Base-by-base conservation (phyloP, 1,140 invertebrate species). In the Delia radicum region DNA sequence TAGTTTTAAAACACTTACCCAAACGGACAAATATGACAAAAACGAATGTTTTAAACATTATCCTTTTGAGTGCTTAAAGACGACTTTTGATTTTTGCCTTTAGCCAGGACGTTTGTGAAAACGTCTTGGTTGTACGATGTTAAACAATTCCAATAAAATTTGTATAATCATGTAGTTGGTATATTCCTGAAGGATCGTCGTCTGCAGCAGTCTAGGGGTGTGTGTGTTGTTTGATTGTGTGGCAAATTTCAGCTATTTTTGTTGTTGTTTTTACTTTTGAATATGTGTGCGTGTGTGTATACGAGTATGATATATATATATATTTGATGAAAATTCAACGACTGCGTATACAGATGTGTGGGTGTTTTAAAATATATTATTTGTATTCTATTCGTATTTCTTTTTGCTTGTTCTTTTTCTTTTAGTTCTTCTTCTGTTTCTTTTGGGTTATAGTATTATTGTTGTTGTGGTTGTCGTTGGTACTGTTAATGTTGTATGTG, bases 21-120 rank as follows among this genome's bases (percentile, higher is more conserved):
- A 78, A 78, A 74, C 75, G 75, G 73, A 73, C 73, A 74, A 76
- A 74, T n/a, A 74, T 73, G 28, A 74, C 65, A 18, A 76, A 76
- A 8, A 78, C 29, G 28, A 78, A 74, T 13, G 63, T 65, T 62
- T 72, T 75, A 73, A 67, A 67, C 76, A 77, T 77, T 74, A 69
- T 77, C 69, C 69, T 28, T 55, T 31, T 29, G 62, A 33, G 61
- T 26, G 61, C 10, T 15, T 65, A 48, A 62, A 21, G 67, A 15
- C n/a, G 7, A 21, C 24, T 55, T 55, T 55, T 55, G 48, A 55
- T 55, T 21, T 55, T 55, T 21, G 48, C 24, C 48, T 55, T 7
- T 55, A 18, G 48, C 48, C n/a, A 55, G 48, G n/a, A 55, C 15
- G 48, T 21, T 55, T 2, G 3, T 24, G 18, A 55, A 0, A 21